phyloP scores from a whole-genome alignment of 2,113 vertebrate species.

The Alaudala cheleensis region DNA sequence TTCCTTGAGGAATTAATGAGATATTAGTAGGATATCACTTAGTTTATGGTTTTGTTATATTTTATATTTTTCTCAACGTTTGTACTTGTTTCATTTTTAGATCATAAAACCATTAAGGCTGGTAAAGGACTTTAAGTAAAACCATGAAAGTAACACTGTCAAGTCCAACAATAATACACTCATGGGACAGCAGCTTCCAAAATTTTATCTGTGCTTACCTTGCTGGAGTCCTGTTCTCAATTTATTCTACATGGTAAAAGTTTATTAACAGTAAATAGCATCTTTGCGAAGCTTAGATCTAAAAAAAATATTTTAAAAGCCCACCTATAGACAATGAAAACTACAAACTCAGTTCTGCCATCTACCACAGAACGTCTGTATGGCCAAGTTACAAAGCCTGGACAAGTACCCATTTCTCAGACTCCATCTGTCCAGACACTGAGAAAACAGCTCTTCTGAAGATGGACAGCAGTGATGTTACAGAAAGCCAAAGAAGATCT shows the following conservation, averaged over 20 bases:
- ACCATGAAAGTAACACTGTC: background rate
- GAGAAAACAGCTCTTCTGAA: background rate
- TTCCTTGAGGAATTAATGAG: background rate
- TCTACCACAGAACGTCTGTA: background rate
- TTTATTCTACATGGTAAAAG: background rate
- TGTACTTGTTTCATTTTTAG: background rate
- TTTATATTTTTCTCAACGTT: background rate
- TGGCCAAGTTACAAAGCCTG: background rate
- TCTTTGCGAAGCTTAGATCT: background rate
- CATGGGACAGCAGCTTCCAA: background rate
- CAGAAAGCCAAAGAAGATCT: background rate
- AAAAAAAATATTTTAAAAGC: background rate
- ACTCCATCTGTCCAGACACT: background rate
- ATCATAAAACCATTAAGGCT: background rate
- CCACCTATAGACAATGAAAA: background rate
- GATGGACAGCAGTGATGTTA: background rate
- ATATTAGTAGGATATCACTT: background rate
- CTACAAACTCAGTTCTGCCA: background rate
- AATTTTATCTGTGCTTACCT: background rate
- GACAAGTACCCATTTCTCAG: background rate
- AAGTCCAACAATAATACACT: background rate
- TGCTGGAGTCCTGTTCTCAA: background rate
- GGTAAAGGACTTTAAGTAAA: background rate
- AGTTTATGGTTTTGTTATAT: background rate
- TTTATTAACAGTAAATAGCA: background rate